phyloP scores from a whole-genome alignment of 2,113 vertebrate species.

The Megatriorchis doriae region DNA sequence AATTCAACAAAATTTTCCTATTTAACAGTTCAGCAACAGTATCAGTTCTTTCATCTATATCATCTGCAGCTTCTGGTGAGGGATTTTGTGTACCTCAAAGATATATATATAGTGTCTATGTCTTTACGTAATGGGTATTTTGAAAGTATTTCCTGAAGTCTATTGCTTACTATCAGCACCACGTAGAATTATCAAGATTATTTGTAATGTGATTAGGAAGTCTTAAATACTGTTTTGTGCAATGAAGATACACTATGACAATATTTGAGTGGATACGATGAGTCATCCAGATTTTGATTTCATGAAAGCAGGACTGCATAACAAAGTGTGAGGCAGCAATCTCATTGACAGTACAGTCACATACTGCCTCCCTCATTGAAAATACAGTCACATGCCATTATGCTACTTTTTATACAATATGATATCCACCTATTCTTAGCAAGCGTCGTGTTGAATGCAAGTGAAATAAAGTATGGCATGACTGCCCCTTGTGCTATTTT shows the following conservation, averaged over 20 bases:
- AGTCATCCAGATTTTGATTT: neutral
- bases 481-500: slow-evolving; percentile 7
- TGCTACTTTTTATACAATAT: slow-evolving; percentile 34
- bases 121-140: neutral
- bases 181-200: neutral
- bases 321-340: neutral
- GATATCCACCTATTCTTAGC: slow-evolving; percentile 44
- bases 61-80: neutral
- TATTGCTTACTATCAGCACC: neutral
- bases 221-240: slow-evolving; percentile 29
- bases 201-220: slow-evolving; percentile 39
- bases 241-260: neutral
- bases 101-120: neutral
- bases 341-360: slow-evolving; percentile 18
- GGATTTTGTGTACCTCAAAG: neutral
- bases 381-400: slow-evolving; percentile 45
- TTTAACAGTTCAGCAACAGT: neutral
- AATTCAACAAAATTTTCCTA: neutral
- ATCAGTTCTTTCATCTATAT: neutral
- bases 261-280: neutral
- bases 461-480: neutral
- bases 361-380: neutral
- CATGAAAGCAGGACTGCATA: neutral
- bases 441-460: neutral
- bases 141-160: neutral